Conservation (phyloP, 2,888 invertebrate species). For the Himalopsyche japonica region DNA sequence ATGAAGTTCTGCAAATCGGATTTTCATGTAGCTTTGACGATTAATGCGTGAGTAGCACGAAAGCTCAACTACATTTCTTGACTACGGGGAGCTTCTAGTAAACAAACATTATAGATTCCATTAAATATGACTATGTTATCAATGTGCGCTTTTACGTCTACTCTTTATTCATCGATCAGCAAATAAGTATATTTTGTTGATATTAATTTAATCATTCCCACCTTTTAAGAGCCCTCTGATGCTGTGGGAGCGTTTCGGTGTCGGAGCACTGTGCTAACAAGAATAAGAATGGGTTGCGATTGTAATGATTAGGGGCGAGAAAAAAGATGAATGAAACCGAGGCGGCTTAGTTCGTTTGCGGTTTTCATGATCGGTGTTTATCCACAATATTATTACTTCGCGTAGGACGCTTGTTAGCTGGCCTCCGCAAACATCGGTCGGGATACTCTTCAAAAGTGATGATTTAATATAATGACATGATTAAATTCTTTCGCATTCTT, state of each 20-base stretch:
- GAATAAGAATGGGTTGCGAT: constrained; percentile 35
- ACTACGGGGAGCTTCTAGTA: no score
- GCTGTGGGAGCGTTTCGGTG: constrained; percentile 13
- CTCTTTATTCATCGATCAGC: no score
- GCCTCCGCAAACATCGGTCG: neutral
- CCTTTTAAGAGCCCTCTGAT: neutral
- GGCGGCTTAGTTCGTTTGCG: constrained; percentile 33
- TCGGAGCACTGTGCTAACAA: constrained; percentile 32
- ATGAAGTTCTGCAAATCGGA: no score
- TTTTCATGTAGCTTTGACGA: no score
- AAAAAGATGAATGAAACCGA: constrained; percentile 34
- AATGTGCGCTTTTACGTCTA: no score
- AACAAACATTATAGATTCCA: neutral
- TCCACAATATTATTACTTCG: neutral
- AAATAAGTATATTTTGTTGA: neutral
- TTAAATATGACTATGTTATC: no score
- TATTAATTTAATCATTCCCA: neutral
- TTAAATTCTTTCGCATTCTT: neutral
- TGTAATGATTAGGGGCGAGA: constrained; percentile 29
- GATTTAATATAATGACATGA: neutral
- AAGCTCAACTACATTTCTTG: no score
- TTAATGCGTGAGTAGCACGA: no score
- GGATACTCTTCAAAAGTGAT: neutral
- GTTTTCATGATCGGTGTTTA: constrained; percentile 31
- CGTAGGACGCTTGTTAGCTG: neutral